Evolutionary conservation across 2,797 vertebrate species (phyloP).

Genomic region (Melopsittacus undulatus): DNA sequence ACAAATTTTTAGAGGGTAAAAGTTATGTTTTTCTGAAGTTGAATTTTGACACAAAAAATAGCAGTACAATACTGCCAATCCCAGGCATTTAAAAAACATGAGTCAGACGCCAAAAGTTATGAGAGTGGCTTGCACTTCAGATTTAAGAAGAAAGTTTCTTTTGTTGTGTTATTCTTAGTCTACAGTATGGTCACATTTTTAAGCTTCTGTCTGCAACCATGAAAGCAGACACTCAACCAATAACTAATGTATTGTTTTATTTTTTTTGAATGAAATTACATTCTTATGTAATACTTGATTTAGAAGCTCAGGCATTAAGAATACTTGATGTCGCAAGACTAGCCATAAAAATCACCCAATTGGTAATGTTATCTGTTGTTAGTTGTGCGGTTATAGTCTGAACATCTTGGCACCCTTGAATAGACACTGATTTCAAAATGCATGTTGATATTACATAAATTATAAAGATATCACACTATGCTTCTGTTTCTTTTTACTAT

Average conservation of each 20-base stretch:
- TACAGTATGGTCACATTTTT: constrained; percentile 6
- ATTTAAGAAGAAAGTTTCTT: constrained; percentile 8
- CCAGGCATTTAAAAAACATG: constrained; percentile 19
- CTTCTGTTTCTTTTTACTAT: neutral
- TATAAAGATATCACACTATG: neutral
- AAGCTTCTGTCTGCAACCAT: constrained; percentile 1
- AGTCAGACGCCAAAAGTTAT: neutral
- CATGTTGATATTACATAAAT: neutral
- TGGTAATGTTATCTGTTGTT: neutral
- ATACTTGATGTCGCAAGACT: neutral
- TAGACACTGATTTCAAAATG: neutral
- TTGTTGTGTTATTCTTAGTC: constrained; percentile 23
- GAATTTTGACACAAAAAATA: constrained; percentile 16
- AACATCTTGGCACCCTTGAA: neutral
- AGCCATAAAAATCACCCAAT: neutral
- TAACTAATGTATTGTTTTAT: neutral
- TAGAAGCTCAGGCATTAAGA: neutral
- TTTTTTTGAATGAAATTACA: neutral
- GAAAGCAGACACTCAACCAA: neutral
- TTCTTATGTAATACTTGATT: neutral
- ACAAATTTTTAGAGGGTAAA: neutral
- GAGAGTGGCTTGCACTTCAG: neutral
- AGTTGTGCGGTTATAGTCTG: neutral
- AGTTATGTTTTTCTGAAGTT: neutral
- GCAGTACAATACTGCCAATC: constrained; percentile 11